These are phyloP conservation scores for Agonopterix alstromeriana DNA, from an alignment of 2,888 invertebrate genomes.

Conservation along the genomic window DNA sequence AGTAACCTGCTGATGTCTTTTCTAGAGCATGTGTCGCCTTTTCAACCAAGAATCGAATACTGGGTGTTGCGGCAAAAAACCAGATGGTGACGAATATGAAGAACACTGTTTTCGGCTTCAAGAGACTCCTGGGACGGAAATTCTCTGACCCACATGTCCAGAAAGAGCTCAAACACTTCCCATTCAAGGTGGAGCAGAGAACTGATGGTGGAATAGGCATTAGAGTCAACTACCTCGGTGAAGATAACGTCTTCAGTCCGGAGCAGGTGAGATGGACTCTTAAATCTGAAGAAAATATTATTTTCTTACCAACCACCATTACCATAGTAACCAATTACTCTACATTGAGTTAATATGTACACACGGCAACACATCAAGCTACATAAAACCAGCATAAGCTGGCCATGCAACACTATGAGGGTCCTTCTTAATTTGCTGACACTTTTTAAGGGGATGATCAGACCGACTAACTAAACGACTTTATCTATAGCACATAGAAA, in stretches of 20 bases:
- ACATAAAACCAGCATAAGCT: too few species aligned
- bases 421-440: too few species aligned
- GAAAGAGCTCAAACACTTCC: constrained; percentile 86
- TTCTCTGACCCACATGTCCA: constrained; percentile 93
- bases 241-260: constrained; percentile 90
- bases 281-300: not conserved
- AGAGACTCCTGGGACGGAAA: constrained; percentile 93
- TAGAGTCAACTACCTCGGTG: constrained; percentile 91
- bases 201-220: constrained; percentile 90
- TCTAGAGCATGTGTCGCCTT: constrained; percentile 97
- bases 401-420: too few species aligned
- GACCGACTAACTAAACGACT: too few species aligned
- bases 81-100: constrained; percentile 98
- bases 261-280: constrained; percentile 80
- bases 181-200: constrained; percentile 86
- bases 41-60: constrained; percentile 91
- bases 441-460: too few species aligned
- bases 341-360: too few species aligned
- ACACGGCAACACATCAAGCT: too few species aligned
- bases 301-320: not conserved
- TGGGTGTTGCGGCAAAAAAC: constrained; percentile 98
- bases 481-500: too few species aligned
- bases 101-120: constrained; percentile 96
- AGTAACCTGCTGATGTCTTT: constrained; percentile 10
- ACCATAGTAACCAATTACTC: not conserved